phyloP scores from a whole-genome alignment of 2,797 vertebrate genomes.

The Platyrinchus mystaceus region DNA sequence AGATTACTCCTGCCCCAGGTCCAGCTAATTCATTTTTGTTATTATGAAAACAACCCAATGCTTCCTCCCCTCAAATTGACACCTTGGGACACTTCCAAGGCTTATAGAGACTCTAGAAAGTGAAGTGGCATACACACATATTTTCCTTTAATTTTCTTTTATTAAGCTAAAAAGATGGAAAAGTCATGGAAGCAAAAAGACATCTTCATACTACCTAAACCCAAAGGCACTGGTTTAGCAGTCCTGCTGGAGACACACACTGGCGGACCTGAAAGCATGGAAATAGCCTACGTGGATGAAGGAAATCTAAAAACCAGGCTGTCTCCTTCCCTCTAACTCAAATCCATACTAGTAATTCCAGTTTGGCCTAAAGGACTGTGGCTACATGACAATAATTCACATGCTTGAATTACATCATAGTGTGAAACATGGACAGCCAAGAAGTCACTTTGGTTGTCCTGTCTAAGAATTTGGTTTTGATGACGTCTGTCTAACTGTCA shows the following conservation, averaged over 20 bases:
- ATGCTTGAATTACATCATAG: background rate
- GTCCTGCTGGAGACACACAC: background rate
- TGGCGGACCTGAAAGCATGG: background rate
- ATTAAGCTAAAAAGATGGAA: background rate
- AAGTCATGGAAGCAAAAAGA: background rate
- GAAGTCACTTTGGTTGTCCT: background rate
- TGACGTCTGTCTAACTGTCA: background rate
- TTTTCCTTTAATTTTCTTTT: background rate
- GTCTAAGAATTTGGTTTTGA: background rate
- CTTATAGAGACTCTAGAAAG: background rate
- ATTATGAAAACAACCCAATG: background rate
- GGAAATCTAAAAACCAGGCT: background rate
- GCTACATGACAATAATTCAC: background rate
- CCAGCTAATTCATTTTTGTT: background rate
- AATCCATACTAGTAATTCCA: background rate
- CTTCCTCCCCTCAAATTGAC: accelerated
- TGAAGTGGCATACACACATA: accelerated
- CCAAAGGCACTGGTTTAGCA: background rate
- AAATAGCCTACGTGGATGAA: background rate
- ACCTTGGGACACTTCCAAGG: background rate
- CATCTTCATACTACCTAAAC: background rate
- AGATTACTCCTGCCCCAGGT: accelerated
- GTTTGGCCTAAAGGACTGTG: background rate
- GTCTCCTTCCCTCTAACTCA: background rate
- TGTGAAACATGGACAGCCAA: background rate